These are phyloP conservation scores for Prosopocoilus inquinatus DNA, from an alignment of 2,888 invertebrate genomes.

Conservation along the genomic window DNA sequence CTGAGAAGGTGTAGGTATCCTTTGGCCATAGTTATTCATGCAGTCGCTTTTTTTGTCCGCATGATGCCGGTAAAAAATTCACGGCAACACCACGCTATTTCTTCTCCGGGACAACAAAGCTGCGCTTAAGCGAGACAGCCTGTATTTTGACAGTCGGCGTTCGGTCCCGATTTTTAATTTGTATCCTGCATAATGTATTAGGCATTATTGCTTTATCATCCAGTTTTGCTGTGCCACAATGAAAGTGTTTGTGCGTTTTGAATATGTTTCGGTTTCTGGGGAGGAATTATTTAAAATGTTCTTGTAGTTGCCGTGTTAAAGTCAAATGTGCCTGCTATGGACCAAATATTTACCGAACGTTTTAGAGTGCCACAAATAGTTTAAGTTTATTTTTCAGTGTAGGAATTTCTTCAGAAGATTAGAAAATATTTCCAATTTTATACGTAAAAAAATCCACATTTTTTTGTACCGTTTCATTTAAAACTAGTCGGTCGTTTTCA, in stretches of 20 bases:
- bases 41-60: constrained; percentile 21
- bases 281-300: constrained; percentile 18
- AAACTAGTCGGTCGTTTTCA: no score
- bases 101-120: neutral
- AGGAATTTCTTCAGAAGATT: no score
- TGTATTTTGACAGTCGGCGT: constrained; percentile 2
- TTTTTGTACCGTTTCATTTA: no score
- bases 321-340: neutral
- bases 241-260: constrained; percentile 15
- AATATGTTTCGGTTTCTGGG: constrained; percentile 17
- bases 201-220: constrained; percentile 26
- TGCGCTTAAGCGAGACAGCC: neutral
- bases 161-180: constrained; percentile 22
- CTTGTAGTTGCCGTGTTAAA: constrained; percentile 3
- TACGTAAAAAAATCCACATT: no score
- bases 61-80: constrained; percentile 20
- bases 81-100: constrained; percentile 13
- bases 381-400: neutral
- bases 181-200: constrained; percentile 25
- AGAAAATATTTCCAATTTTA: no score
- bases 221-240: constrained; percentile 13
- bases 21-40: constrained; percentile 22
- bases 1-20: constrained; percentile 27
- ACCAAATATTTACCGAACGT: constrained; percentile 1
- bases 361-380: neutral